Evolutionary conservation across 1,140 invertebrate species (phyloP), one percentile per base, ranked within the genome.

Genomic region (Ostrea edulis): DNA sequence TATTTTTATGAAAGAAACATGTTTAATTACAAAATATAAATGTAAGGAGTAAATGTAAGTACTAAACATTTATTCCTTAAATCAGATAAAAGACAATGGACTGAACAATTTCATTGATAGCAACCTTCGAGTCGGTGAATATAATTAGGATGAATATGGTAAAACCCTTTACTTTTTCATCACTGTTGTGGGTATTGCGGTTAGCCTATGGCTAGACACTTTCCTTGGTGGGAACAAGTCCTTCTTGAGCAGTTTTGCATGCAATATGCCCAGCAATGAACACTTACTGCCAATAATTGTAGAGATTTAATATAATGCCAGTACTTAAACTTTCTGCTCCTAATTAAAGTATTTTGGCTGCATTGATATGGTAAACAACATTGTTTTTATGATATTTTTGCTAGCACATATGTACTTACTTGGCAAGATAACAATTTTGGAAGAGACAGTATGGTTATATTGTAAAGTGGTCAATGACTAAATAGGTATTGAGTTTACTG

Each of bases 331-430:
- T 77, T 17, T 29, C 68, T 77, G 4, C 68, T 77, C 68, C 25
- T 77, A 77, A 77, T 77, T 77, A 77, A 35, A 25, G 29, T 25
- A 29, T 29, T 77, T 77, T 22, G 29, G 8, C 22, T 77, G 25
- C 25, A 77, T 35, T 77, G 29, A 77, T 77, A 77, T 77, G 68
- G 68, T 77, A 77, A 77, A 77, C 68, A 77, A 77, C 68, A 77
- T 77, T 77, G 68, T 77, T 77, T 77, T 77, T 77, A 35, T 77
- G 22, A 77, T 77, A 25, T 12, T 77, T 77, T 77, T 77, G 68
- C 8, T 11, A 29, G 9, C 68, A 35, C 22, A 29, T 77, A 25
- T 25, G 14, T 77, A 77, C 68, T 11, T 77, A 29, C 68, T 29
- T 29, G 68, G 68, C 29, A 35, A 22, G 68, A 77, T 77, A 29